Percentiles rank a stretch among this genome's conserved stretches.
phyloP scores from a whole-genome alignment of 2,888 invertebrate species.

The Parnassius mnemosyne region DNA sequence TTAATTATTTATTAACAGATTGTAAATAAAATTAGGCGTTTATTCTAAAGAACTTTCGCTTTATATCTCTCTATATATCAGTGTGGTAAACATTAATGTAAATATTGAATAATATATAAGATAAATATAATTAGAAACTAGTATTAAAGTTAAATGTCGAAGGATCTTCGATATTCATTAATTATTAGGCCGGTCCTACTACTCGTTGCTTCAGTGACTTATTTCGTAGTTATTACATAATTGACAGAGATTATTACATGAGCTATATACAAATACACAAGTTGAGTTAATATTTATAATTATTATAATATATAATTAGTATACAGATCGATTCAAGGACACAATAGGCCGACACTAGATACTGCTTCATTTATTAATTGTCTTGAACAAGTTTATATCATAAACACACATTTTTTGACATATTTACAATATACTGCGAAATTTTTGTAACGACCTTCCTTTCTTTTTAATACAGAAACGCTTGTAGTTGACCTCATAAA shows the following conservation, averaged over 20 bases:
- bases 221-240: constrained; percentile 25
- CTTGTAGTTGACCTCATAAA: no score
- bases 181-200: constrained; percentile 77
- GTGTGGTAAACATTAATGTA: constrained; percentile 12
- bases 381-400: no score
- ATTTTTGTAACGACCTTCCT: no score
- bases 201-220: constrained; percentile 67
- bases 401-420: no score
- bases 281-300: constrained; percentile 17
- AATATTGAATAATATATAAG: constrained; percentile 5
- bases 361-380: background rate
- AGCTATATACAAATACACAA: constrained; percentile 14
- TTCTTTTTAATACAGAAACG: no score
- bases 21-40: no score
- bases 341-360: background rate
- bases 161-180: constrained; percentile 49
- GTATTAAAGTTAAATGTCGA: constrained; percentile 35
- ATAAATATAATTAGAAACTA: constrained; percentile 24
- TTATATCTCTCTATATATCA: background rate
- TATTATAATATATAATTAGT: constrained; percentile 7
- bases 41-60: no score
- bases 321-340: constrained; percentile 4
- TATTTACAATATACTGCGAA: no score
- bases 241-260: constrained; percentile 29
- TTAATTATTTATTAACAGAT: background rate